A percentile compares a stretch with the other conserved stretches of the same genome.
These are phyloP conservation scores for Pogonocichla stellata DNA, from an alignment of 2,113 vertebrate genomes.

Conservation along the genomic window DNA sequence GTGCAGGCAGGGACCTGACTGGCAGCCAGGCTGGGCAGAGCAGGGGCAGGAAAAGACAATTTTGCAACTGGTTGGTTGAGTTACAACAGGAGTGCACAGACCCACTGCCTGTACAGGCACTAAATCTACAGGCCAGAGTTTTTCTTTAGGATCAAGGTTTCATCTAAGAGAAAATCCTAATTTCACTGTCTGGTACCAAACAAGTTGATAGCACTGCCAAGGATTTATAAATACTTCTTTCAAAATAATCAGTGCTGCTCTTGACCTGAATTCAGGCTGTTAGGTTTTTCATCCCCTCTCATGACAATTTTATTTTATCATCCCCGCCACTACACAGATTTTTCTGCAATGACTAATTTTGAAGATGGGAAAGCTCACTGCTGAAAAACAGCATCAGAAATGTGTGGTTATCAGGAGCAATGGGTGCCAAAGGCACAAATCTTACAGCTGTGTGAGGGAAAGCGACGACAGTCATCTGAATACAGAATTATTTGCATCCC, in stretches of 20 bases:
- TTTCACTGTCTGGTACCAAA: not conserved
- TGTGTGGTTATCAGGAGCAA: conserved; percentile 26
- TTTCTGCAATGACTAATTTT: conserved; percentile 57
- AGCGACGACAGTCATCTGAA: not conserved
- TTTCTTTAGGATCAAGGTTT: not conserved
- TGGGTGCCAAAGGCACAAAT: conserved; percentile 28
- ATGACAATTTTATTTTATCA: conserved; percentile 40
- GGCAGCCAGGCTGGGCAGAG: not conserved
- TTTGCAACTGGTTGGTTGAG: not conserved
- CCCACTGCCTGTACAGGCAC: not conserved
- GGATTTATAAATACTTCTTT: conserved; percentile 12
- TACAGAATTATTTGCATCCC: conserved; percentile 23
- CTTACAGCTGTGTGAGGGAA: not conserved
- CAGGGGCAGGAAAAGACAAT: not conserved
- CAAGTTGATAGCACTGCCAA: not conserved
- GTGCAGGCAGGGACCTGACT: not conserved
- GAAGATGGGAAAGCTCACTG: not conserved
- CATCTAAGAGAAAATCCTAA: not conserved
- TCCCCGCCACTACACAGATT: not conserved
- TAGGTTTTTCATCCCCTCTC: not conserved
- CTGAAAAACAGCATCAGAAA: conserved; percentile 26
- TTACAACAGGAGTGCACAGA: not conserved
- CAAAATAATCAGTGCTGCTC: not conserved
- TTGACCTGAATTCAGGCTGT: conserved; percentile 52
- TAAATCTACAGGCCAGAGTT: not conserved